phyloP scores from a whole-genome alignment of 2,797 vertebrate genomes.

The Scleropages formosus region DNA sequence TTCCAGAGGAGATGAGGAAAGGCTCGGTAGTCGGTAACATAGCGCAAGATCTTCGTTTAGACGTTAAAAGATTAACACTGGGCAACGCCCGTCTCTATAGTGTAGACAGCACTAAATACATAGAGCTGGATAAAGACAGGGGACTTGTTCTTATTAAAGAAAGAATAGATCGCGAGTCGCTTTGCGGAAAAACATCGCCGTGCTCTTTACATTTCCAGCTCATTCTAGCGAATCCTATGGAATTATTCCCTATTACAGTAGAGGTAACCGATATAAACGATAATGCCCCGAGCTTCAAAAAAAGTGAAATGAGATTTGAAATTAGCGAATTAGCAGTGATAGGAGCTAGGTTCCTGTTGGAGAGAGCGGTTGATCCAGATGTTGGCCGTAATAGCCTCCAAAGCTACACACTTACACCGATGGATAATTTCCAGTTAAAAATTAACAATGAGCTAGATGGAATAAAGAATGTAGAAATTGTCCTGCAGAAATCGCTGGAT shows the following conservation, averaged over 20 bases:
- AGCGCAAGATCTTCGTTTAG: slow-evolving; percentile 58
- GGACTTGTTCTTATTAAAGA: slow-evolving; percentile 75
- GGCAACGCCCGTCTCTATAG: slow-evolving; percentile 52
- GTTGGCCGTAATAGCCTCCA: slow-evolving; percentile 63
- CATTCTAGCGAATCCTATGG: slow-evolving; percentile 64
- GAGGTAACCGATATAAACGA: slow-evolving; percentile 68
- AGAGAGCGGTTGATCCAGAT: slow-evolving; percentile 64
- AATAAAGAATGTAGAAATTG: slow-evolving; percentile 60
- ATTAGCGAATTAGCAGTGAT: slow-evolving; percentile 56
- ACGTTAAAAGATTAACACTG: slow-evolving; percentile 45
- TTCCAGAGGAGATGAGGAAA: slow-evolving; percentile 55
- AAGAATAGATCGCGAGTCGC: slow-evolving; percentile 75
- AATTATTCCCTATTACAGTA: slow-evolving; percentile 57
- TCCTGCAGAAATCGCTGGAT: slow-evolving; percentile 58
- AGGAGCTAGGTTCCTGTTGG: slow-evolving; percentile 59
- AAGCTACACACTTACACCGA: slow-evolving; percentile 59
- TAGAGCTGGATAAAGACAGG: slow-evolving; percentile 70
- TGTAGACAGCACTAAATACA: slow-evolving; percentile 57
- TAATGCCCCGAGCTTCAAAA: slow-evolving; percentile 59
- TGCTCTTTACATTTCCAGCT: slow-evolving; percentile 79
- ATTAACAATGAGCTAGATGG: slow-evolving; percentile 51
- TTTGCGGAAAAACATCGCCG: slow-evolving; percentile 70
- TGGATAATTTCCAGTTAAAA: slow-evolving; percentile 58
- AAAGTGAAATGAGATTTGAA: slow-evolving; percentile 57
- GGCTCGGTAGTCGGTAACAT: slow-evolving; percentile 62